Conservation (phyloP, 2,888 invertebrate genomes). For the Coelopa pilipes region DNA sequence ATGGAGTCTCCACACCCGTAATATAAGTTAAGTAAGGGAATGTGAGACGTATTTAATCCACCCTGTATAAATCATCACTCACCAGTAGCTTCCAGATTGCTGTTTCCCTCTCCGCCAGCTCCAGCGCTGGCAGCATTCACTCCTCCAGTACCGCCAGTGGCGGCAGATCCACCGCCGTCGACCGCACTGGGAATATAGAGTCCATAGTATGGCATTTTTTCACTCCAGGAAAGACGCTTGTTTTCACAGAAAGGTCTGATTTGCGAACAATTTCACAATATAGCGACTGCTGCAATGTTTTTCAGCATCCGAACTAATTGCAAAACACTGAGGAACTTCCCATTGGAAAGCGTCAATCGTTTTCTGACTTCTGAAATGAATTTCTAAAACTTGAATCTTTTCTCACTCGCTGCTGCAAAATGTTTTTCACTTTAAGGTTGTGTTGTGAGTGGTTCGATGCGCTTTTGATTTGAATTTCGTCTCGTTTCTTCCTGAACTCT, state of each 20-base stretch:
- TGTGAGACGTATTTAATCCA: no score
- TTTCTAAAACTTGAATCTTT: background rate
- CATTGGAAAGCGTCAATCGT: background rate
- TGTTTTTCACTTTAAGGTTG: slow-evolving; percentile 8
- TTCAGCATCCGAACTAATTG: background rate
- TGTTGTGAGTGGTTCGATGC: slow-evolving; percentile 9
- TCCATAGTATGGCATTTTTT: slow-evolving; percentile 48
- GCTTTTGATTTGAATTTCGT: slow-evolving; percentile 14
- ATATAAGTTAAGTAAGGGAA: slow-evolving; percentile 4
- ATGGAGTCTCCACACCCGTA: slow-evolving; percentile 13
- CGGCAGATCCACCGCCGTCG: no score
- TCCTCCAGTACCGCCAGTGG: no score
- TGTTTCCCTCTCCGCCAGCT: no score
- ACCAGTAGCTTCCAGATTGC: no score
- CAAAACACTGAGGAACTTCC: background rate
- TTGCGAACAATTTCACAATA: background rate
- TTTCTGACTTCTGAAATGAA: background rate
- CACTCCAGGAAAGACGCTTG: background rate
- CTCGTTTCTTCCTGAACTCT: slow-evolving; percentile 10
- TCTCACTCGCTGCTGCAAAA: background rate
- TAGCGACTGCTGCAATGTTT: background rate
- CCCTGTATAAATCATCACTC: no score
- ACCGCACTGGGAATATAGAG: slow-evolving; percentile 42
- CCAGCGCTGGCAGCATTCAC: no score
- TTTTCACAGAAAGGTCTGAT: background rate